Percentiles rank a stretch among this genome's conserved stretches.
phyloP scores from a whole-genome alignment of 2,113 vertebrate species.

The Ptilonorhynchus violaceus region DNA sequence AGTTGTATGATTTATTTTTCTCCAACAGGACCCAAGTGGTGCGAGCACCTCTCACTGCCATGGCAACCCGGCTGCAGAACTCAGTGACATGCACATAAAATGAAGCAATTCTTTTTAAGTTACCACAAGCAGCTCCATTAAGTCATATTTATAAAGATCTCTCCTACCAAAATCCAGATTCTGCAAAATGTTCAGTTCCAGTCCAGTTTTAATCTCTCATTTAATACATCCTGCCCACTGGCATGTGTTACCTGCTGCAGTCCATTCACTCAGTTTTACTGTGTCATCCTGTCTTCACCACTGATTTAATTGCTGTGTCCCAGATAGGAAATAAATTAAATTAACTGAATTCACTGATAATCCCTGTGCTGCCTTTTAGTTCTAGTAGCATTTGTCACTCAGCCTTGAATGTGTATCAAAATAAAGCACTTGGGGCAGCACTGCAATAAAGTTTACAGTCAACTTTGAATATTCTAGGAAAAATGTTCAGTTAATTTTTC shows the following conservation, averaged over 20 bases:
- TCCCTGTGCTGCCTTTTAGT: neutral
- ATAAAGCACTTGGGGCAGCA: neutral
- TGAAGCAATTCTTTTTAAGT: neutral
- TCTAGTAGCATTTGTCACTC: neutral
- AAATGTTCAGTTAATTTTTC: neutral
- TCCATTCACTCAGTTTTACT: neutral
- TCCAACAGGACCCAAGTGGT: neutral
- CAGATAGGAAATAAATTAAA: neutral
- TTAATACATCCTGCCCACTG: neutral
- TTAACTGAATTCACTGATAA: neutral
- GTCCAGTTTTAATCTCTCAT: neutral
- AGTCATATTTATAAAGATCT: neutral
- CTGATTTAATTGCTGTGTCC: neutral
- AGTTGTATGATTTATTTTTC: neutral
- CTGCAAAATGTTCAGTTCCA: neutral
- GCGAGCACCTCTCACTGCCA: neutral
- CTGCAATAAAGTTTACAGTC: neutral
- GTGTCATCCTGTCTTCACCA: neutral
- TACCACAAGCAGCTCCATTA: neutral
- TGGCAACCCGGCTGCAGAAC: neutral
- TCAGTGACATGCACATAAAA: neutral
- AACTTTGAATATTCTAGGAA: neutral
- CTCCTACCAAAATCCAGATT: neutral
- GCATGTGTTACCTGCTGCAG: neutral
- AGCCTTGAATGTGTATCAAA: neutral